Conservation (phyloP, 2,888 invertebrate genomes). For the Lycophotia porphyrea region DNA sequence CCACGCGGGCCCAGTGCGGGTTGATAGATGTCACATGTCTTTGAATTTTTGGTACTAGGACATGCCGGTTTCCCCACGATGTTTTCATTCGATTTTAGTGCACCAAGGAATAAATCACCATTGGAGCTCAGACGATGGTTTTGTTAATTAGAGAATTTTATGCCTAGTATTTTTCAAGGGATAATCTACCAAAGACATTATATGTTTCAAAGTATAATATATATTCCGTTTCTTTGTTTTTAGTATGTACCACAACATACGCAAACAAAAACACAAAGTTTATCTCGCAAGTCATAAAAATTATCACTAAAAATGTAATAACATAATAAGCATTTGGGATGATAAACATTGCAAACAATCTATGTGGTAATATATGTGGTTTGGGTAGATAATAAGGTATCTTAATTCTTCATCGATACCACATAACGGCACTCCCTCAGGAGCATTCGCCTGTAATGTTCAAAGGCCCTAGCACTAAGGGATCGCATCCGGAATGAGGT, state of each 20-base stretch:
- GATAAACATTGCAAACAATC: no score
- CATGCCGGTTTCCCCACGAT: no score
- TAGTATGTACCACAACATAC: not conserved
- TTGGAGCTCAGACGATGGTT: not conserved
- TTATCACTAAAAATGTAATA: slow-evolving; percentile 45
- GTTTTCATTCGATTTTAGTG: no score
- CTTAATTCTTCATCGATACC: not conserved
- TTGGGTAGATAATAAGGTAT: no score
- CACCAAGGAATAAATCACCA: not conserved
- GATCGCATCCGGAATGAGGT: no score
- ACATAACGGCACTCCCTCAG: not conserved
- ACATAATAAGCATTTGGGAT: slow-evolving; percentile 33
- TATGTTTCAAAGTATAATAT: not conserved
- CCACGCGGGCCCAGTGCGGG: no score
- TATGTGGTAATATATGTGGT: no score
- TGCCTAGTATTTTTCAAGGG: no score
- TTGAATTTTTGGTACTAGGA: no score
- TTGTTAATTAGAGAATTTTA: not conserved
- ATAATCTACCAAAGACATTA: not conserved
- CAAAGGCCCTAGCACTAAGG: no score
- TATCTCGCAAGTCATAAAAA: slow-evolving; percentile 51
- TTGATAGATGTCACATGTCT: no score
- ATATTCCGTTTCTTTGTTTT: not conserved
- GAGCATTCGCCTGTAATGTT: not conserved
- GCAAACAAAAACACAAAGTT: slow-evolving; percentile 16